A percentile compares a stretch with the other conserved stretches of the same genome.
phyloP scores from a whole-genome alignment of 2,888 invertebrate species.

The Harmothoe impar region DNA sequence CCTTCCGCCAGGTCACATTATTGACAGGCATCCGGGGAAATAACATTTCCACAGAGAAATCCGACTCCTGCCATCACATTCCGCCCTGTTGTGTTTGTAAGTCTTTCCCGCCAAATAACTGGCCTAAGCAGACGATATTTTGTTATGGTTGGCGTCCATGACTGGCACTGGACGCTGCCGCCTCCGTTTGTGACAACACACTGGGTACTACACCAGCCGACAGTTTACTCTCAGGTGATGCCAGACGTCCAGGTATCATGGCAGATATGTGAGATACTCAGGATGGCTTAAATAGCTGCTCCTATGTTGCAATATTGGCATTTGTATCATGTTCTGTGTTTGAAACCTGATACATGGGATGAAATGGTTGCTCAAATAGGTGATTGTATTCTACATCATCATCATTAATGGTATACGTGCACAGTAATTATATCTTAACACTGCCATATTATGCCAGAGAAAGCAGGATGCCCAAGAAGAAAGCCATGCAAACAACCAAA shows the following conservation, averaged over 20 bases:
- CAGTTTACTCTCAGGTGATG: slow-evolving; percentile 48
- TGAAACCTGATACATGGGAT: background rate
- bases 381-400: no score
- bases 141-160: slow-evolving; percentile 32
- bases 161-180: slow-evolving; percentile 2
- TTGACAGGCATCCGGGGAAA: slow-evolving; percentile 20
- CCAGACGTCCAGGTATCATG: background rate
- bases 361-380: background rate
- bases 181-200: slow-evolving; percentile 27
- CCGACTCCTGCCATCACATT: slow-evolving; percentile 17
- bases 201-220: background rate
- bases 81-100: slow-evolving; percentile 9
- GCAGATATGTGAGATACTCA: background rate
- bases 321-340: no score
- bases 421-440: no score
- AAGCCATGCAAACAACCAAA: no score
- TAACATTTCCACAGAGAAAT: background rate
- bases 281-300: no score
- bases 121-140: slow-evolving; percentile 31
- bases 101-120: slow-evolving; percentile 11
- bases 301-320: no score
- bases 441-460: no score
- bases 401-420: no score
- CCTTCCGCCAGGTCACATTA: background rate
- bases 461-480: no score